Evolutionary conservation across 2,113 vertebrate species (phyloP).

Genomic region (Microtus montanus): DNA sequence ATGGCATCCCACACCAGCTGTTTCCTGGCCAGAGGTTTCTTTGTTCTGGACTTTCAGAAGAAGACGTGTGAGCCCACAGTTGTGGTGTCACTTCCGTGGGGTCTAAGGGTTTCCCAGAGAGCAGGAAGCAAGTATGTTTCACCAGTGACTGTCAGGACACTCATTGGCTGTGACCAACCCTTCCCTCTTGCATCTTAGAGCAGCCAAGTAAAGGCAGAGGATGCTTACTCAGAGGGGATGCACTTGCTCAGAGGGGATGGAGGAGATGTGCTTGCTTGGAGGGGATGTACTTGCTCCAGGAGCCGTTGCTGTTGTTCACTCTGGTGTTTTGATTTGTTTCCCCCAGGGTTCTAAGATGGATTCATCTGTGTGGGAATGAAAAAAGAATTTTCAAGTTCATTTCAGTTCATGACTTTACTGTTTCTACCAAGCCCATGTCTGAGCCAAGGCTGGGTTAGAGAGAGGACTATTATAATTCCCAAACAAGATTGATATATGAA

Average conservation of each 20-base stretch:
- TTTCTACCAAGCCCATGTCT: background rate
- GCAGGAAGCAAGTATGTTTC: background rate
- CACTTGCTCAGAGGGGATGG: too few species aligned
- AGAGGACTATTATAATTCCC: background rate
- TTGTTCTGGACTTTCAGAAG: constrained; percentile 27
- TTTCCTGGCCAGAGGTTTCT: background rate
- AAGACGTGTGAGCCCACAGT: background rate
- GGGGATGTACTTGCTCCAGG: background rate
- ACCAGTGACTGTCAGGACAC: background rate
- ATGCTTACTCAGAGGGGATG: background rate
- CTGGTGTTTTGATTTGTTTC: constrained; percentile 5
- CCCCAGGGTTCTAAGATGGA: background rate
- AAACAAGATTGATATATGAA: background rate
- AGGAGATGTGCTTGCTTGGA: too few species aligned
- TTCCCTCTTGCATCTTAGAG: background rate
- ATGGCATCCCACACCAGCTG: background rate
- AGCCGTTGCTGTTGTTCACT: background rate
- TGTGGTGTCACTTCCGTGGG: background rate
- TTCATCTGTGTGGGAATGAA: background rate
- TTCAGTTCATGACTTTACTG: background rate
- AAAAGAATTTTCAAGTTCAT: constrained; percentile 28
- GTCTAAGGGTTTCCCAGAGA: background rate
- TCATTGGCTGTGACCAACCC: background rate
- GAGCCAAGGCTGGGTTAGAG: background rate
- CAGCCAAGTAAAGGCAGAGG: background rate